These are phyloP conservation scores for Vanessa cardui DNA, from an alignment of 2,888 invertebrate genomes.

Conservation along the genomic window DNA sequence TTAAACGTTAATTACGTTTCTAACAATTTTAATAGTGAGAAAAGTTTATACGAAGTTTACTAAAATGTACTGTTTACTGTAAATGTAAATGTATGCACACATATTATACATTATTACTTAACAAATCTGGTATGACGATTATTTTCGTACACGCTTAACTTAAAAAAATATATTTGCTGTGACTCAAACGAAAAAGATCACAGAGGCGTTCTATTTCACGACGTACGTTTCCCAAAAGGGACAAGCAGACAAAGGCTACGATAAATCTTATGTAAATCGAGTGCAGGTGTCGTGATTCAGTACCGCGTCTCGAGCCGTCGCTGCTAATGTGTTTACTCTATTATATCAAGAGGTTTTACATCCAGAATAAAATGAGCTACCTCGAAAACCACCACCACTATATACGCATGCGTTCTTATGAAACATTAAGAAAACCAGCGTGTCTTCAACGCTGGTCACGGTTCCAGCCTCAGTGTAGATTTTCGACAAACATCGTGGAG, in stretches of 20 bases:
- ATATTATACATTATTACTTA: too few species aligned
- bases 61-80: too few species aligned
- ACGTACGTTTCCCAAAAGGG: slow-evolving; percentile 39
- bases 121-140: not conserved
- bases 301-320: slow-evolving; percentile 58
- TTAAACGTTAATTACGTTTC: too few species aligned
- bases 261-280: slow-evolving; percentile 59
- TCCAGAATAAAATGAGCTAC: slow-evolving; percentile 53
- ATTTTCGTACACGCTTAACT: not conserved
- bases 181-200: slow-evolving; percentile 12
- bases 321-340: slow-evolving; percentile 76
- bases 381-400: slow-evolving; percentile 36
- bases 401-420: slow-evolving; percentile 42
- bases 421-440: slow-evolving; percentile 32
- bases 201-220: slow-evolving; percentile 35
- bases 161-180: slow-evolving; percentile 2
- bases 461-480: slow-evolving; percentile 60
- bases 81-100: too few species aligned
- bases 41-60: too few species aligned
- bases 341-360: slow-evolving; percentile 63
- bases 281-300: slow-evolving; percentile 69
- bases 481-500: slow-evolving; percentile 70
- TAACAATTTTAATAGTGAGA: too few species aligned
- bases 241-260: slow-evolving; percentile 44
- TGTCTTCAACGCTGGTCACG: slow-evolving; percentile 56